A percentile compares a stretch with the other conserved stretches of the same genome.
Evolutionary conservation across 2,888 invertebrate genomes (phyloP).

Genomic region (Plebejus anna): DNA sequence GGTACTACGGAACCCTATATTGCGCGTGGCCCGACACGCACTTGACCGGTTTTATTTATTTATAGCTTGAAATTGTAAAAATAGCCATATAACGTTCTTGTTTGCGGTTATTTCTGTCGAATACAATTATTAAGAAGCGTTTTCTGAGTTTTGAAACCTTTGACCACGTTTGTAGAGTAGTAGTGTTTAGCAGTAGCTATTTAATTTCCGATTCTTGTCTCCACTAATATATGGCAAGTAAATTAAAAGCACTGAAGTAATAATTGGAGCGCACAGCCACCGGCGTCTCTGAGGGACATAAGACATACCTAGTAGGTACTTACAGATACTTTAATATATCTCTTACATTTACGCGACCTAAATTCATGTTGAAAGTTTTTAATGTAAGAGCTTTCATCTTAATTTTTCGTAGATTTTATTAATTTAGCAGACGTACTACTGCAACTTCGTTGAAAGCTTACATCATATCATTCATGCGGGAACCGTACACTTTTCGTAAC

Average conservation of each 20-base stretch:
- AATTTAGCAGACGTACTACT: too few species aligned
- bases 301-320: neutral
- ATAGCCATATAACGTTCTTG: too few species aligned
- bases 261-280: neutral
- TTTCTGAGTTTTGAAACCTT: too few species aligned
- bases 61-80: too few species aligned
- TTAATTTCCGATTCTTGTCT: neutral
- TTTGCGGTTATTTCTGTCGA: too few species aligned
- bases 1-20: too few species aligned
- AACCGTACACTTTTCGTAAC: neutral
- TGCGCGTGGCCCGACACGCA: too few species aligned
- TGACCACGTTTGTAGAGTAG: neutral
- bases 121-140: too few species aligned
- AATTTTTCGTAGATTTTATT: neutral
- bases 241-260: neutral
- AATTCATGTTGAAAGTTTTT: neutral
- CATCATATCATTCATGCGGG: neutral
- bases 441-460: too few species aligned
- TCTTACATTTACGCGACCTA: neutral
- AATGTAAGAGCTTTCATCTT: neutral
- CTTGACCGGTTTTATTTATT: too few species aligned
- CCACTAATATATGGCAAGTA: neutral
- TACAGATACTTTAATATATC: neutral
- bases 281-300: neutral
- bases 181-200: neutral